Percentiles rank a stretch among this genome's conserved stretches.
phyloP scores from a whole-genome alignment of 1,140 invertebrate species.

The Holotrichia oblita region DNA sequence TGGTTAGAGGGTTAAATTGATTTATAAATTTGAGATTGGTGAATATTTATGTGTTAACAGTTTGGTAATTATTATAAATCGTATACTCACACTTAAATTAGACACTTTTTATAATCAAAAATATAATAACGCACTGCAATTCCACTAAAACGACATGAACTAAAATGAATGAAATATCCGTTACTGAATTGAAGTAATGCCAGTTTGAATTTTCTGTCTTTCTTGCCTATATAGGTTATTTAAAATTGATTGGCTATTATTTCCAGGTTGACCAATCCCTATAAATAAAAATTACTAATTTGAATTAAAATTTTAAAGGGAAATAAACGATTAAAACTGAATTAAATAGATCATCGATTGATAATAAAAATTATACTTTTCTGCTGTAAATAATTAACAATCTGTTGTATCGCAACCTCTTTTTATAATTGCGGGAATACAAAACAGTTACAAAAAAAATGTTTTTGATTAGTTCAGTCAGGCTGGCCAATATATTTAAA shows the following conservation, averaged over 20 bases:
- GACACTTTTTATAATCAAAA: neutral
- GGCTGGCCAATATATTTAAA: neutral
- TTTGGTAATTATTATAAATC: too few relatives aligned
- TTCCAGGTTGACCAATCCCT: neutral
- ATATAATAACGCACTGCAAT: neutral
- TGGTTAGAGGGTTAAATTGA: too few relatives aligned
- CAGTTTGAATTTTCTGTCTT: slow-evolving; percentile 14
- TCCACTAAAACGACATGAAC: neutral
- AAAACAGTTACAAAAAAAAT: too few relatives aligned
- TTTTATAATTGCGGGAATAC: too few relatives aligned
- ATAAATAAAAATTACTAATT: neutral
- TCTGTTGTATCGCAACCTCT: too few relatives aligned
- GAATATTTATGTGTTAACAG: too few relatives aligned
- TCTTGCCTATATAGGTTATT: neutral
- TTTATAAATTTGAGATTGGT: too few relatives aligned
- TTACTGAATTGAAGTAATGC: neutral
- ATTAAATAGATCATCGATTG: too few relatives aligned
- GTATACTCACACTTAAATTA: neutral
- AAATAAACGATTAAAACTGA: too few relatives aligned
- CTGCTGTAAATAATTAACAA: too few relatives aligned
- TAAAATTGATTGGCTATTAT: neutral
- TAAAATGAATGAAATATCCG: neutral
- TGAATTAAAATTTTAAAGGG: neutral
- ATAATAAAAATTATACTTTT: too few relatives aligned
- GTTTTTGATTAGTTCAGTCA: neutral